These are phyloP conservation scores for Alectoris magna DNA, from an alignment of 2,797 vertebrate genomes.

Conservation along the genomic window DNA sequence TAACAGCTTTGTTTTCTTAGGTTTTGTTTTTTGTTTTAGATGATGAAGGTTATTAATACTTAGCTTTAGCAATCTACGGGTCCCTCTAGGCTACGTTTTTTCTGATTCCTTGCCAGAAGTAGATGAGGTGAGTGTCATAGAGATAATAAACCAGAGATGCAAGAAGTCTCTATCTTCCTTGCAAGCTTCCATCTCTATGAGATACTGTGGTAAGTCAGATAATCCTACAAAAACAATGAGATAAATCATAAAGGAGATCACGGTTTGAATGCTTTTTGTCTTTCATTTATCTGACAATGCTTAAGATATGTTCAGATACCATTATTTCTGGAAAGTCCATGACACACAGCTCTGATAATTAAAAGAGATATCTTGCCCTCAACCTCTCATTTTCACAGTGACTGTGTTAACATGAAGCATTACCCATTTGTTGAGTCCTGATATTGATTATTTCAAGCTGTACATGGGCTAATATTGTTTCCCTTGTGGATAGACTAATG, in stretches of 20 bases:
- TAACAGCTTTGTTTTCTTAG: neutral
- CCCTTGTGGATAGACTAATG: slow-evolving; percentile 27
- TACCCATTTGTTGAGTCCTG: slow-evolving; percentile 37
- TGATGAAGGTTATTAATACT: neutral
- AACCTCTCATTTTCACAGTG: slow-evolving; percentile 39
- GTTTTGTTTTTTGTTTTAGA: neutral
- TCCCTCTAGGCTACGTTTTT: neutral
- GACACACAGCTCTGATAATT: slow-evolving; percentile 62
- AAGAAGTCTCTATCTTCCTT: neutral
- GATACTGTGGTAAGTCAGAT: neutral
- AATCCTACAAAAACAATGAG: slow-evolving; percentile 9
- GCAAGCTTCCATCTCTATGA: neutral
- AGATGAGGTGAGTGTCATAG: neutral
- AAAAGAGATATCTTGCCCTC: slow-evolving; percentile 63
- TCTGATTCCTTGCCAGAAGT: neutral
- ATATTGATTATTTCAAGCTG: slow-evolving; percentile 72
- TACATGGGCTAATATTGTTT: slow-evolving; percentile 58
- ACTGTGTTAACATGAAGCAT: slow-evolving; percentile 57
- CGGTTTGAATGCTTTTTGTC: neutral
- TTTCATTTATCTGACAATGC: slow-evolving; percentile 5
- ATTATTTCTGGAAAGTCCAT: slow-evolving; percentile 36
- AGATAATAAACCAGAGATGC: neutral
- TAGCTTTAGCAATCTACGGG: neutral
- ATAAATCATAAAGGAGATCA: neutral
- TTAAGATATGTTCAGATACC: slow-evolving; percentile 22